Conservation (phyloP, 1,140 invertebrate species). For the Stratiolaelaps scimitus region DNA sequence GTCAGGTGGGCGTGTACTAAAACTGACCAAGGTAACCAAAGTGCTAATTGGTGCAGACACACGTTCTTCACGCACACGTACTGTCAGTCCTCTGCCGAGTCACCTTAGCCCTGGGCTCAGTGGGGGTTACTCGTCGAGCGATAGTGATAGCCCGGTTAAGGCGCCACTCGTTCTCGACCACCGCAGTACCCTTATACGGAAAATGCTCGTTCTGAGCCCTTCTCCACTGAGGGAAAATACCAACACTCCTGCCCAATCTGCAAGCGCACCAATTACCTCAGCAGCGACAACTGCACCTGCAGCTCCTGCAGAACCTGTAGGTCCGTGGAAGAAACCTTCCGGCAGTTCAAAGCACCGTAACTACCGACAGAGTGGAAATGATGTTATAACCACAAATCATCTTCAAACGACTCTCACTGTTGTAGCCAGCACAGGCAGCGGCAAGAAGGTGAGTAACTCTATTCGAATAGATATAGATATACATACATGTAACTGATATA, state of each 20-base stretch:
- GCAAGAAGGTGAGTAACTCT: slow-evolving; percentile 7
- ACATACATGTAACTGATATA: not conserved
- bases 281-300: not conserved
- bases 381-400: slow-evolving; percentile 5
- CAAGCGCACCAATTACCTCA: too few species aligned
- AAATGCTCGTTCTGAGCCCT: slow-evolving; percentile 15
- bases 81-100: not conserved
- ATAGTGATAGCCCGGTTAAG: slow-evolving; percentile 21
- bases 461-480: not conserved
- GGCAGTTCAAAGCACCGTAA: slow-evolving; percentile 4
- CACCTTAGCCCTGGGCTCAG: not conserved
- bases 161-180: slow-evolving; percentile 13
- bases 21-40: too few species aligned
- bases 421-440: not conserved
- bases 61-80: too few species aligned
- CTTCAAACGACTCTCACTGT: slow-evolving; percentile 14
- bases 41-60: too few species aligned
- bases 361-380: slow-evolving; percentile 10
- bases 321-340: slow-evolving; percentile 4
- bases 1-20: too few species aligned
- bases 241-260: not conserved
- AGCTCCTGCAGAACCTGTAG: too few species aligned
- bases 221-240: slow-evolving; percentile 1
- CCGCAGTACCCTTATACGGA: not conserved
- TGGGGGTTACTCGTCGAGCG: slow-evolving; percentile 23